These are phyloP conservation scores for Python bivittatus DNA, from an alignment of 2,113 vertebrate genomes.

Conservation along the genomic window DNA sequence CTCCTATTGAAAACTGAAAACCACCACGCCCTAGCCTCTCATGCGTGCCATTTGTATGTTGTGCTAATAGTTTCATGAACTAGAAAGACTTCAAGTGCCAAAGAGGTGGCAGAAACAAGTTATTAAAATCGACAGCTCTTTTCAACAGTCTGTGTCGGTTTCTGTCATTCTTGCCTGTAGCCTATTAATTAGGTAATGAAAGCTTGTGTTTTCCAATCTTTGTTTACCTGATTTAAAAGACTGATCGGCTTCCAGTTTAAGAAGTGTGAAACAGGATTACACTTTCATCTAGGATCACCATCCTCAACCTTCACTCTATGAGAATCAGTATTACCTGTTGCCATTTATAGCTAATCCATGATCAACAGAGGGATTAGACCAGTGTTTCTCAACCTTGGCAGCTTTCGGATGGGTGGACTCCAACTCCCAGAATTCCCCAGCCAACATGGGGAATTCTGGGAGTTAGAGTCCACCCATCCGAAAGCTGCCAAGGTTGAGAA, in stretches of 20 bases:
- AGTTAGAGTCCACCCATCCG: too few relatives aligned
- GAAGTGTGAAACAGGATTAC: slow-evolving; percentile 63
- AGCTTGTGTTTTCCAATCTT: slow-evolving; percentile 23
- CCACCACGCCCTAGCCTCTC: not conserved
- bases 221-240: slow-evolving; percentile 62
- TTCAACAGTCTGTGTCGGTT: not conserved
- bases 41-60: not conserved
- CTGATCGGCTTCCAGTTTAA: slow-evolving; percentile 56
- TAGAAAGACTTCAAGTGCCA: not conserved
- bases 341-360: slow-evolving; percentile 45
- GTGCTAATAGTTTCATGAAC: not conserved
- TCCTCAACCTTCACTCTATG: slow-evolving; percentile 39
- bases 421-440: too few relatives aligned
- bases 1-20: not conserved
- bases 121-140: not conserved
- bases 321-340: slow-evolving; percentile 48
- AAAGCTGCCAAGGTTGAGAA: too few relatives aligned
- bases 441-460: too few relatives aligned
- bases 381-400: too few relatives aligned
- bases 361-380: slow-evolving; percentile 55
- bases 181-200: slow-evolving; percentile 37
- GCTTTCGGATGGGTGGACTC: too few relatives aligned
- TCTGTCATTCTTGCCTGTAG: slow-evolving; percentile 10
- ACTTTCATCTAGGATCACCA: slow-evolving; percentile 60
- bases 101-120: not conserved